Evolutionary conservation across 2,888 invertebrate genomes (phyloP), one percentile per base, ranked within the genome.

Genomic region (Colletes collaris): DNA sequence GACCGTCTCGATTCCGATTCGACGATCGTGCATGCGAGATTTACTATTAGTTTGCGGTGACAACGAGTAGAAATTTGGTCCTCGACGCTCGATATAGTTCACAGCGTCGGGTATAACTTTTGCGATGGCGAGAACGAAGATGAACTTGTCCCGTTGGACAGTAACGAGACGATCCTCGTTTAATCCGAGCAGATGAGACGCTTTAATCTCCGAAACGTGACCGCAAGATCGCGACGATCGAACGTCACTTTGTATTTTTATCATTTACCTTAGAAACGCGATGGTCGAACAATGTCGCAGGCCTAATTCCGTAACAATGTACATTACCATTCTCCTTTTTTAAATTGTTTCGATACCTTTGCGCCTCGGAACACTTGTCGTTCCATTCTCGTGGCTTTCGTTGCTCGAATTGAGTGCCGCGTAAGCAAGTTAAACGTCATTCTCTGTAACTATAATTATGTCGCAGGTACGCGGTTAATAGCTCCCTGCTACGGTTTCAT

Each of bases 131-230:
- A 5, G 16, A 50, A 50, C 7, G 46, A 70, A 55, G 55, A 60
- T 55, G 60, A 71, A 65, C 13, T 37, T 4, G 4, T 7, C 11
- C 0, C 4, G 16, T n/a, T 46, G 46, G 6, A 10, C n/a, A 27
- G 53, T 19, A 53, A 65, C 60, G 16, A 27, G 44, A 27, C 50
- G 62, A 65, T 76, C 13, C 55, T 56, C 40, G 13, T 10, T 5
- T 10, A 3, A 7, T 49, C 40, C 10, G 13, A 64, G 64, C n/a
- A 6, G 63, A 59, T 46, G 58, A 49, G 64, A 59, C 11, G 13
- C n/a, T 75, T 27, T 49, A 70, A 70, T 59, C 59, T 37, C 16
- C 16, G 27, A 27, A 13, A 58, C 37, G 27, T 11, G 58, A 8
- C n/a, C 13, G 44, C 16, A 44, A 27, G 46, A 27, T 27, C 27